Conservation (phyloP, 2,113 vertebrate genomes). For the Excalfactoria chinensis region DNA sequence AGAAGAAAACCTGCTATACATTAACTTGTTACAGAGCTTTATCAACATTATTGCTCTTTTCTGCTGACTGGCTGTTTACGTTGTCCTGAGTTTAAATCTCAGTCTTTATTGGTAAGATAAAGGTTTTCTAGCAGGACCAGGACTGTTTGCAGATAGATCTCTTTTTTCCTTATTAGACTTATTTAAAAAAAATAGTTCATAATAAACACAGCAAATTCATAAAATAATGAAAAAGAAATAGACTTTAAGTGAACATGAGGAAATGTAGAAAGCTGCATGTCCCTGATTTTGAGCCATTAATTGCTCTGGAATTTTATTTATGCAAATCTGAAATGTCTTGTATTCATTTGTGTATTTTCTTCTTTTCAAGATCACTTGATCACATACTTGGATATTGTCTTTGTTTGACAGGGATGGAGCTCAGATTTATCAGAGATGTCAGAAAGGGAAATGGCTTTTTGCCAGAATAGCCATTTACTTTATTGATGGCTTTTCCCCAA, state of each 20-base stretch:
- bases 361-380: background rate
- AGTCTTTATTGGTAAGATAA: background rate
- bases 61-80: background rate
- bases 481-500: background rate
- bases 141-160: background rate
- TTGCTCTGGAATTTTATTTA: background rate
- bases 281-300: background rate
- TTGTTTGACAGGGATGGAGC: background rate
- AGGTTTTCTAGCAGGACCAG: background rate
- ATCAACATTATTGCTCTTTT: background rate
- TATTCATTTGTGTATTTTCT: background rate
- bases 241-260: background rate
- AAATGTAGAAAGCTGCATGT: background rate
- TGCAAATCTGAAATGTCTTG: background rate
- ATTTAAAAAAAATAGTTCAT: background rate
- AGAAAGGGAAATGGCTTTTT: constrained; percentile 6
- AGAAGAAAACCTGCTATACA: background rate
- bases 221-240: background rate
- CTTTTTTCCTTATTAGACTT: background rate
- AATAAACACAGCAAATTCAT: background rate
- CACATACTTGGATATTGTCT: background rate
- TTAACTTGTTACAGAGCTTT: background rate
- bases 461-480: constrained; percentile 13
- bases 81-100: background rate
- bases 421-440: background rate